phyloP scores from a whole-genome alignment of 1,140 invertebrate genomes.

The Scaptodrosophila lebanonensis region DNA sequence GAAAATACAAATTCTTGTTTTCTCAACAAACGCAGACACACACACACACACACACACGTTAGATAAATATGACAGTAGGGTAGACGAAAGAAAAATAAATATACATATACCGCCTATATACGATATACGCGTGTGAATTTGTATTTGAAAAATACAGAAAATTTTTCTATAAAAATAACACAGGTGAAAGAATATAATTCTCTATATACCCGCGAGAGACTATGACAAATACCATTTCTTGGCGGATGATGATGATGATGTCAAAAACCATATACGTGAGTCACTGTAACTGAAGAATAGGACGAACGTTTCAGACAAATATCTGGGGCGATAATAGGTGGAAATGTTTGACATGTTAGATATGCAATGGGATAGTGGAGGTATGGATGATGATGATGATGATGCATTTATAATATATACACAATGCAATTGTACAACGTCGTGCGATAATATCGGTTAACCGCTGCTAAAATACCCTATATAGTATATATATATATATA shows the following conservation, averaged over 20 bases:
- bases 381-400: slow-evolving; percentile 7
- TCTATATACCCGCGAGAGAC: not conserved
- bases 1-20: slow-evolving; percentile 30
- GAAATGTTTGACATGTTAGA: not conserved
- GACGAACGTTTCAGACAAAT: not conserved
- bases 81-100: too few relatives aligned
- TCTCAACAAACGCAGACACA: slow-evolving; percentile 14
- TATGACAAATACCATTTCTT: too few relatives aligned
- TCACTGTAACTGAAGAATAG: slow-evolving; percentile 10
- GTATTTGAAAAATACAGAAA: slow-evolving; percentile 50
- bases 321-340: too few relatives aligned
- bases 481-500: slow-evolving; percentile 9
- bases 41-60: too few relatives aligned
- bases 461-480: slow-evolving; percentile 4
- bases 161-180: slow-evolving; percentile 60
- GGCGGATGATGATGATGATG: too few relatives aligned
- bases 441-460: slow-evolving; percentile 34
- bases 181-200: slow-evolving; percentile 36
- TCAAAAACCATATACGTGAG: slow-evolving; percentile 30
- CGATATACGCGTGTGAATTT: too few relatives aligned
- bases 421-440: too few relatives aligned
- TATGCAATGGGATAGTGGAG: slow-evolving; percentile 2
- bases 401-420: slow-evolving; percentile 10
- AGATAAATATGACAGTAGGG: slow-evolving; percentile 35
- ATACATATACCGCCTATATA: too few relatives aligned